Conservation (phyloP, 2,113 vertebrate species). For the Osmerus mordax region DNA sequence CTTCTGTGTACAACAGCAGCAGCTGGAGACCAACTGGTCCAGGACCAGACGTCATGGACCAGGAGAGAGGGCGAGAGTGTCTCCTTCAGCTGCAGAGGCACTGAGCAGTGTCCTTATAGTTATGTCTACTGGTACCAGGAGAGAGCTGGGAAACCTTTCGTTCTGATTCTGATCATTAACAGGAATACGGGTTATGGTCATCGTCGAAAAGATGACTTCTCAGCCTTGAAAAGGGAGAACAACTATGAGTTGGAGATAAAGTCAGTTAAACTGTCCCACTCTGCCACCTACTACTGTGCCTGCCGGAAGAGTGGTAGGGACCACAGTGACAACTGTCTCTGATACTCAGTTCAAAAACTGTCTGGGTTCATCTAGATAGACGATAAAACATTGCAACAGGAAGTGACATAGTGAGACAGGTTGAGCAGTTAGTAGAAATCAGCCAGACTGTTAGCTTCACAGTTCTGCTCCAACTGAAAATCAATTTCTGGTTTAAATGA, state of each 20-base stretch:
- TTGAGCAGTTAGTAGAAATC: neutral
- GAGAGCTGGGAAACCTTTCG: slow-evolving; percentile 19
- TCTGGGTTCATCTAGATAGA: too few relatives aligned
- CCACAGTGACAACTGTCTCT: neutral
- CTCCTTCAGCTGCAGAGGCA: slow-evolving; percentile 14
- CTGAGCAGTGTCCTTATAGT: neutral
- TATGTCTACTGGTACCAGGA: slow-evolving; percentile 47
- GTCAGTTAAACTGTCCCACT: neutral
- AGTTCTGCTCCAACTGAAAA: neutral
- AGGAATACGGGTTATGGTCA: neutral
- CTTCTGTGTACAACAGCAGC: slow-evolving; percentile 1
- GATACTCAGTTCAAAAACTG: neutral
- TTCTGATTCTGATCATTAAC: slow-evolving; percentile 7
- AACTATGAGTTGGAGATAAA: slow-evolving; percentile 1
- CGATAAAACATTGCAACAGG: neutral
- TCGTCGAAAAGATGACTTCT: slow-evolving; percentile 21
- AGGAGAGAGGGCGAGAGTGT: too few relatives aligned
- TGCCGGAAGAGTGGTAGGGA: neutral
- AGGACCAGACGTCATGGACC: neutral
- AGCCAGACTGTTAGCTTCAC: neutral
- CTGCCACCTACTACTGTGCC: slow-evolving; percentile 4
- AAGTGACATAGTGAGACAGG: neutral
- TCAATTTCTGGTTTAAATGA: neutral
- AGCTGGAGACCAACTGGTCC: slow-evolving; percentile 1
- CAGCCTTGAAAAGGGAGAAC: neutral